Base-by-base conservation (phyloP, 2,113 vertebrate species). In the Nerophis lumbriciformis region DNA sequence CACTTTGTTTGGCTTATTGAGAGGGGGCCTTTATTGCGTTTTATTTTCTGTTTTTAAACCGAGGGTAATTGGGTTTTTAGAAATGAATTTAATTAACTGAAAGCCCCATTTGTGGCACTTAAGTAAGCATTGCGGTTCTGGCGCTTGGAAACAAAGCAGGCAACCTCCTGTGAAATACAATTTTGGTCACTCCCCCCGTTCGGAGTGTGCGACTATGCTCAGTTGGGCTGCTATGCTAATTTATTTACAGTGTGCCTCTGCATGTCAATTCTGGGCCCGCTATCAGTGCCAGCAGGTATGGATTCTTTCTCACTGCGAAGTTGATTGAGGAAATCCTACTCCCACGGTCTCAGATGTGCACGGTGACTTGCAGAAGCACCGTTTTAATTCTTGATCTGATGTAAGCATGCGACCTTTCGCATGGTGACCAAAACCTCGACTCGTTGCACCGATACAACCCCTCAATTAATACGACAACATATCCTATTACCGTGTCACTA, bases 311-410 rank as follows among this genome's bases (percentile, higher is more conserved):
- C 48, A 69, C 80, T 81, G 83, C 69, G 82, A 74, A 76, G 75
- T 84, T 87, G 82, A 87, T 83, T 85, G 81, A 84, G 79, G 66
- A 69, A 71, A 73, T 86, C 75, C 71, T 81, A 62, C 66, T 76
- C 74, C 63, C 75, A 78, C 68, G 38, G 61, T 79, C 70, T 86
- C 69, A 70, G 48, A 72, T 69, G 69, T 69, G 62, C 63, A 52
- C 59, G 68, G 53, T 37, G 48, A 67, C 65, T 65, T 57, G 67
- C 61, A 71, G 52, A 63, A 10, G 66, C 47, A 62, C 48, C 35
- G 42, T 68, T 78, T 79, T 75, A 54, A 65, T 56, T 71, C 63
- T 48, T 48, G 38, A 39, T 63, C 71, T 65, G 73, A 77, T 61
- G 52, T 75, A 73, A 48, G 64, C 6, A 51, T 15, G 64, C 77